A percentile compares a stretch with the other conserved stretches of the same genome.
phyloP scores from a whole-genome alignment of 2,888 invertebrate species.

The Nymphalis polychloros region DNA sequence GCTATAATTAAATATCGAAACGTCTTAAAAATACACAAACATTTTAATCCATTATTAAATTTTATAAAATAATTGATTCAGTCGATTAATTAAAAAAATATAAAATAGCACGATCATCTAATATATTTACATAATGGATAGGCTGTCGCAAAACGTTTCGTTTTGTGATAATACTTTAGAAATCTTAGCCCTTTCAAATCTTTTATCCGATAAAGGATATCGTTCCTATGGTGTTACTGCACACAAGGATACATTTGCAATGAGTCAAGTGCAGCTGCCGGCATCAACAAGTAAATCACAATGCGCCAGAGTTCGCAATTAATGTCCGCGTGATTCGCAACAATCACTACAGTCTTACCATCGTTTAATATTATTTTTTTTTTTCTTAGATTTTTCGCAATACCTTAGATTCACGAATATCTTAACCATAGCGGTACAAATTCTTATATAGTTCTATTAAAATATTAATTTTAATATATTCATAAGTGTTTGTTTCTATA shows the following conservation, averaged over 20 bases:
- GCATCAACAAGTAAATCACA: slow-evolving; percentile 68
- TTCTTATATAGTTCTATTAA: background rate
- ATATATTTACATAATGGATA: no score
- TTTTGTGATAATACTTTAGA: background rate
- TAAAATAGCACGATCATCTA: no score
- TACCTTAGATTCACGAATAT: no score
- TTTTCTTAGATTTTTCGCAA: background rate
- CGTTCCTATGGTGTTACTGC: slow-evolving; percentile 28
- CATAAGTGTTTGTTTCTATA: background rate
- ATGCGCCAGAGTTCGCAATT: slow-evolving; percentile 56
- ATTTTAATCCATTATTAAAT: no score
- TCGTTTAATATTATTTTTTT: slow-evolving; percentile 14
- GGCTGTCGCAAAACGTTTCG: background rate
- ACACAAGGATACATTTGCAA: slow-evolving; percentile 41
- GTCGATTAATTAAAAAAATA: no score
- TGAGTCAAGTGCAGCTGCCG: slow-evolving; percentile 76
- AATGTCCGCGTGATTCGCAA: slow-evolving; percentile 56
- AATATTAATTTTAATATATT: background rate
- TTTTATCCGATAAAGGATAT: slow-evolving; percentile 36
- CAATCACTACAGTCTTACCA: slow-evolving; percentile 28
- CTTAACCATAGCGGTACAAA: no score
- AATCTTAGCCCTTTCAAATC: slow-evolving; percentile 15
- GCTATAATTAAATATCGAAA: no score
- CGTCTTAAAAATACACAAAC: no score
- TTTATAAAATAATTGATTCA: no score